Base-by-base conservation (phyloP, 2,113 vertebrate species). In the Phycodurus eques region DNA sequence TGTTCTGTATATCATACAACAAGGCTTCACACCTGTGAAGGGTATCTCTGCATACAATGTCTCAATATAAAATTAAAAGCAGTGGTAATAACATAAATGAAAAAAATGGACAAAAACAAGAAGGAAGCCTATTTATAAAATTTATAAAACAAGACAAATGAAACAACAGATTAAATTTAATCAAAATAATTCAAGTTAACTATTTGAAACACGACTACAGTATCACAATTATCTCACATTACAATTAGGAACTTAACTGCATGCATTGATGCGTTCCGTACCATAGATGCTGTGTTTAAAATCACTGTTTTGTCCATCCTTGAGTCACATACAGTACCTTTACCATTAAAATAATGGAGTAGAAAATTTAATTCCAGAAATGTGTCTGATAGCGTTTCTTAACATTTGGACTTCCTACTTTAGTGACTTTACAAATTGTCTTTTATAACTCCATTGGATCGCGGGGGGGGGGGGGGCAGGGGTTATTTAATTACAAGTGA, bases 201-300 rank as follows among this genome's bases (percentile, higher is more conserved):
- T 92, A 93, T 93, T 90, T 92, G 86, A 93, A 94, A 93, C 91
- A 94, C 93, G 85, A 89, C 86, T 85, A 71, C 69, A 71, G 57
- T 61, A 93, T 92, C 92, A 94, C 93, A 92, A 92, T 90, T 93
- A 93, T 93, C 89, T 92, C 92, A 94, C 93, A 83, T 88, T 91
- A 93, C 93, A 92, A 92, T 93, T 93, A 93, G 92, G 91, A 94
- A 94, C 92, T 93, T 90, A 89, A 87, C 80, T 93, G 91, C 93
- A 93, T 94, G 93, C 93, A 93, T 86, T 88, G 92, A 94, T 94
- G 93, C 93, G 90, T 93, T 93, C 92, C 91, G 57, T 93, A 92
- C 90, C 90, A 88, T 93, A 91, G 91, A 93, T 93, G 92, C 92
- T 93, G 90, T 90, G 89, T 90, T 93, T 13, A 91, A 92, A 93